Conservation (phyloP, 2,888 invertebrate species). For the Polylopha cassiicola region DNA sequence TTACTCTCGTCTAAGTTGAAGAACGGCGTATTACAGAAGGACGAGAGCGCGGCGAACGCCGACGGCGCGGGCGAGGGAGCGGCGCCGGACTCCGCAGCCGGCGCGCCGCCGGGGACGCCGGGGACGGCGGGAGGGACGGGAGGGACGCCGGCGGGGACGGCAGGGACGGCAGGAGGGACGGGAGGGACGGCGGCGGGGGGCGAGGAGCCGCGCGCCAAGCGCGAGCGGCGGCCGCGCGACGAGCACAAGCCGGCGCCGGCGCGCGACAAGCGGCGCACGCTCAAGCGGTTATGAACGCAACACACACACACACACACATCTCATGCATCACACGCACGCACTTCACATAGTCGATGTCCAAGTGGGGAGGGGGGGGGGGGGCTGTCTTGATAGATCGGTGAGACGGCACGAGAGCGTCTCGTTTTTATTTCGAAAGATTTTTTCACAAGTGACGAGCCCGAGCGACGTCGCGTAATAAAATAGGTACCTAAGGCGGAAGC, state of each 20-base stretch:
- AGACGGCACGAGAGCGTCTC: too few relatives aligned
- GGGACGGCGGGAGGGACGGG: conserved; percentile 37
- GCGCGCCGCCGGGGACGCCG: conserved; percentile 57
- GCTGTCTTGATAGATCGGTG: too few relatives aligned
- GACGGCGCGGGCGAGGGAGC: conserved; percentile 60
- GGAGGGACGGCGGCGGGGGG: conserved; percentile 57
- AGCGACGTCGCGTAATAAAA: too few relatives aligned
- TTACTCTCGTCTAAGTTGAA: background rate
- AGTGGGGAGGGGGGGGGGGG: too few relatives aligned
- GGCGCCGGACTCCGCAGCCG: conserved; percentile 47
- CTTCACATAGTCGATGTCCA: too few relatives aligned
- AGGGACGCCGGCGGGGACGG: conserved; percentile 85
- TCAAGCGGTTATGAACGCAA: conserved; percentile 49
- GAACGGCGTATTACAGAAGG: background rate
- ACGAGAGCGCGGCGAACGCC: conserved; percentile 66
- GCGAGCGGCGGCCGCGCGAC: conserved; percentile 82
- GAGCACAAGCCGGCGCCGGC: conserved; percentile 25
- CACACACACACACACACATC: conserved; percentile 3
- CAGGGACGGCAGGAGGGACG: conserved; percentile 83
- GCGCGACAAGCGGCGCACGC: conserved; percentile 49
- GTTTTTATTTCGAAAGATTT: too few relatives aligned
- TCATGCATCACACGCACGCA: too few relatives aligned
- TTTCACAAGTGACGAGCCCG: too few relatives aligned
- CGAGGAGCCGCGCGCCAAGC: conserved; percentile 82
- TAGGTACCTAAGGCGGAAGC: too few relatives aligned